Conservation (phyloP, 2,797 vertebrate species). For the Pygocentrus nattereri region DNA sequence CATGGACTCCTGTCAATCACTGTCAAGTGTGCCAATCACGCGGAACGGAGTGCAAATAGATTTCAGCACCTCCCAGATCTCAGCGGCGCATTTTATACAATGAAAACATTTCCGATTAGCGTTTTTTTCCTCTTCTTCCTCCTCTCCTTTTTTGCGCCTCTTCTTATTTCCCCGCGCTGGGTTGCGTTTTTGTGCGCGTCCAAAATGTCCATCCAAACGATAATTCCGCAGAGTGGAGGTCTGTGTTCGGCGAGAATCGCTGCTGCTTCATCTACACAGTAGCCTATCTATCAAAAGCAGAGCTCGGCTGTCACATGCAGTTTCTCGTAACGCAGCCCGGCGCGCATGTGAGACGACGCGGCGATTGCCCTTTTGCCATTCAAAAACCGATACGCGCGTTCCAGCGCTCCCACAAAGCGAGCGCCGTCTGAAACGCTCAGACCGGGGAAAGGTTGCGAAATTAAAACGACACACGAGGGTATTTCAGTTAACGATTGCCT, state of each 20-base stretch:
- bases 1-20: constrained; percentile 94
- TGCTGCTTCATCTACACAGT: neutral
- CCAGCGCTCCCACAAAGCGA: neutral
- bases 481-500: neutral
- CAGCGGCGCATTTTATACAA: constrained; percentile 76
- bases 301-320: constrained; percentile 12
- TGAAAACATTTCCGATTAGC: constrained; percentile 83
- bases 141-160: neutral
- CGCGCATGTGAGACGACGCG: constrained; percentile 10
- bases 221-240: neutral
- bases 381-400: constrained; percentile 8
- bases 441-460: neutral
- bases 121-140: constrained; percentile 39
- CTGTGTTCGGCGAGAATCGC: neutral
- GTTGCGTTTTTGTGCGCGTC: constrained; percentile 13
- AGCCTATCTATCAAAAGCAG: constrained; percentile 23
- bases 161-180: constrained; percentile 63
- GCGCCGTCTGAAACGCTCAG: neutral
- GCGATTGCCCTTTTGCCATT: constrained; percentile 27
- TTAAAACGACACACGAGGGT: constrained; percentile 21
- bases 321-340: constrained; percentile 15
- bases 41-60: constrained; percentile 70
- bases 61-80: constrained; percentile 85
- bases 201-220: neutral
- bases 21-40: constrained; percentile 91